These are phyloP conservation scores for Baryphthengus martii DNA, from an alignment of 2,113 vertebrate species.

Conservation along the genomic window DNA sequence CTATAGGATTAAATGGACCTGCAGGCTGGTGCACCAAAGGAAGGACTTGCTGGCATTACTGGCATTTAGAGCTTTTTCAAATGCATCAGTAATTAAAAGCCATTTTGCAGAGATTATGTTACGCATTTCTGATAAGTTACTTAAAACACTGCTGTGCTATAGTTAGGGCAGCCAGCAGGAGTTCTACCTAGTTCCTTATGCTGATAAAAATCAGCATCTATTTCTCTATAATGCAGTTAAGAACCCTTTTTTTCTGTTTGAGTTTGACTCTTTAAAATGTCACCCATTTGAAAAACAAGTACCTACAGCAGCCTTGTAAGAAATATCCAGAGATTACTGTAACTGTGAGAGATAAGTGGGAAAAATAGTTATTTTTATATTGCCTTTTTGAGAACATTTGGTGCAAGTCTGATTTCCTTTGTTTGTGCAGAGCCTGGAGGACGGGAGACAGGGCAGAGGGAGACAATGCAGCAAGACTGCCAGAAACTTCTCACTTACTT, in stretches of 20 bases:
- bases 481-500: constrained; percentile 15
- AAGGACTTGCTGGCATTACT: not conserved
- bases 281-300: not conserved
- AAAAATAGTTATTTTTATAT: constrained; percentile 26
- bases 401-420: constrained; percentile 27
- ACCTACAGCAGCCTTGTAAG: not conserved
- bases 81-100: constrained; percentile 25
- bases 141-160: not conserved
- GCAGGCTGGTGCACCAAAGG: not conserved
- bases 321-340: not conserved
- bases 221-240: not conserved
- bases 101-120: not conserved
- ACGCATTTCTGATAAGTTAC: not conserved
- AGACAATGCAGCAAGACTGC: not conserved
- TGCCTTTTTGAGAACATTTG: not conserved
- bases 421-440: constrained; percentile 10
- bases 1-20: not conserved
- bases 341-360: not conserved
- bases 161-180: not conserved
- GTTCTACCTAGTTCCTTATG: not conserved
- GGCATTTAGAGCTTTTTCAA: not conserved
- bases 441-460: not conserved
- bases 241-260: no score
- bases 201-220: not conserved
- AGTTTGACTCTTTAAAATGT: no score